Evolutionary conservation across 2,797 vertebrate species (phyloP).

Genomic region (Microtus californicus): DNA sequence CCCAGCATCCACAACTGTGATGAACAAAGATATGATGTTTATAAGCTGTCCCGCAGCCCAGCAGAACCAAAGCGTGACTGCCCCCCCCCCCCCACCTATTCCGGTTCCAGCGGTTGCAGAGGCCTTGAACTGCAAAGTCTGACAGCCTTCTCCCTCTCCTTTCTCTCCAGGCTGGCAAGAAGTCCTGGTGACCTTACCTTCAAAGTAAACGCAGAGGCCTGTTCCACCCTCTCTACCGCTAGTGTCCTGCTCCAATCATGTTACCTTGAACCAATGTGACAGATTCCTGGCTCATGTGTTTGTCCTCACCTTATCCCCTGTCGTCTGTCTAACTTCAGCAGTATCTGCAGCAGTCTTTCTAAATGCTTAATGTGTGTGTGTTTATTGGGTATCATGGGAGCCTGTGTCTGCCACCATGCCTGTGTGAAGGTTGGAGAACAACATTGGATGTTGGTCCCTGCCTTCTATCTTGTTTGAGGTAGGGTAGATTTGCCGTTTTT

Average conservation of each 20-base stretch:
- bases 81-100: neutral
- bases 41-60: neutral
- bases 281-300: neutral
- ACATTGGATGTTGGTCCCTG: neutral
- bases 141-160: fast-evolving
- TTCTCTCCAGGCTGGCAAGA: neutral
- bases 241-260: neutral
- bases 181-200: neutral
- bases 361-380: neutral
- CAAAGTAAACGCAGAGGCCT: neutral
- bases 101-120: neutral
- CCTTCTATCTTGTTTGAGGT: neutral
- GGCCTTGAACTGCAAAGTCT: neutral
- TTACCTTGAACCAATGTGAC: neutral
- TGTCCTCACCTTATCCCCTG: neutral
- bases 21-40: neutral
- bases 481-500: neutral
- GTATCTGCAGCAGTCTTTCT: neutral
- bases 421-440: neutral
- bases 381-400: neutral
- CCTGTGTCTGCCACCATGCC: neutral
- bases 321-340: neutral
- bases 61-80: neutral
- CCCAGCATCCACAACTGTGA: neutral
- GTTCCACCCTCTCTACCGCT: neutral